Base-by-base conservation (phyloP, 1,140 invertebrate species). In the Vollenhovia emeryi region DNA sequence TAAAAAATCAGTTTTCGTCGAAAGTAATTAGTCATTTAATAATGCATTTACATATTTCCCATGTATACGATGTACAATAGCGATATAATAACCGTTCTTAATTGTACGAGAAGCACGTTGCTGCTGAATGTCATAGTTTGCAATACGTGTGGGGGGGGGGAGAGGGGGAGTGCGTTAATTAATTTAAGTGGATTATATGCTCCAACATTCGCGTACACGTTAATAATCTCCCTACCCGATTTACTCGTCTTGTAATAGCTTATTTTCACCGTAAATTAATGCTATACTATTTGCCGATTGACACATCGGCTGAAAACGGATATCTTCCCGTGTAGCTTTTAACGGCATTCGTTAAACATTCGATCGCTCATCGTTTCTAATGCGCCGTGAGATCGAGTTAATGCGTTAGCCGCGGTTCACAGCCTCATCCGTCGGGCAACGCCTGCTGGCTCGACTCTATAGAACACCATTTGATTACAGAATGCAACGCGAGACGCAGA, bases 331-430 rank as follows among this genome's bases (percentile, higher is more conserved):
- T 18, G 40, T 24, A 24, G 36, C 40, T 76, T 76, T 45, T 45
- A 75, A n/a, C 8, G 5, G 13, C 0, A 75, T 75, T 76, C 55
- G 52, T 75, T 75, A 75, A 75, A 75, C 52, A 60, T 60, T 60
- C 21, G 55, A 76, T 76, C 40, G 40, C 74, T 45, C 18, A 18
- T 33, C n/a, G 45, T 71, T 71, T 52, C 68, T 50, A 50, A 71
- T 71, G 68, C 45, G 24, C 66, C 27, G 27, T 73, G 48, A 73
- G 48, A 73, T 71, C 45, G 68, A 33, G 30, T 73, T 73, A 52
- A 73, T 52, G 27, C 27, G 40, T 76, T 36, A 60, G 18, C n/a
- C 11, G 50, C 40, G n/a, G 55, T 43, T 75, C 55, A 40, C 24
- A 62, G 40, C 6, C 3, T 75, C 15, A 30, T 8, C 15, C 55